Evolutionary conservation across 1,140 invertebrate genomes (phyloP).

Genomic region (Drosophila eugracilis): DNA sequence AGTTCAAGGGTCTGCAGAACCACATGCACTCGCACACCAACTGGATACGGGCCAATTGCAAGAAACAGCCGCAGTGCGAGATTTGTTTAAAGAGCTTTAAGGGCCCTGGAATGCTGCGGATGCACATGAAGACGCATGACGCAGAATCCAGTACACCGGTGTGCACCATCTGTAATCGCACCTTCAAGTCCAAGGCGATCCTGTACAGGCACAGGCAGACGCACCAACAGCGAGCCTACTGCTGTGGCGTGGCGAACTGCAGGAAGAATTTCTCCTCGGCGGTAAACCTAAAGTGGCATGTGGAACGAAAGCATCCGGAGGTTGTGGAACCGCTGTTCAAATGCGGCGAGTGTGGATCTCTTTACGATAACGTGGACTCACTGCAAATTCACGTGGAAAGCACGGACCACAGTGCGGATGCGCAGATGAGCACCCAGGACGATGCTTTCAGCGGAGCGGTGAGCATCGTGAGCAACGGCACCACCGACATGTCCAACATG

Average conservation of each 20-base stretch:
- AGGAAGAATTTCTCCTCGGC: conserved; percentile 79
- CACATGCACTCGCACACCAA: conserved; percentile 87
- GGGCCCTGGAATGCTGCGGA: conserved; percentile 87
- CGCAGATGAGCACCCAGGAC: conserved; percentile 31
- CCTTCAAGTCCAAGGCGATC: conserved; percentile 86
- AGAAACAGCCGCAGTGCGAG: conserved; percentile 87
- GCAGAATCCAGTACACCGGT: conserved; percentile 86
- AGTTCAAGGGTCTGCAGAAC: conserved; percentile 86
- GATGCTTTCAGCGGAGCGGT: conserved; percentile 65
- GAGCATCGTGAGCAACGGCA: conserved; percentile 75
- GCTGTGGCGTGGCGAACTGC: conserved; percentile 77
- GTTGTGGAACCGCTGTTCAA: conserved; percentile 64
- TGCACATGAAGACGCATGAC: conserved; percentile 88
- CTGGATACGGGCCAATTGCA: conserved; percentile 88
- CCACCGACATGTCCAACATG: conserved; percentile 60
- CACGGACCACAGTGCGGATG: conserved; percentile 61
- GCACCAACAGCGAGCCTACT: conserved; percentile 85
- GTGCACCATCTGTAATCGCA: conserved; percentile 86
- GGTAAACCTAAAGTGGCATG: conserved; percentile 70
- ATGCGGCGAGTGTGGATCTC: conserved; percentile 71
- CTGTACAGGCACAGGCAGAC: conserved; percentile 87
- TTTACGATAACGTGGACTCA: conserved; percentile 65
- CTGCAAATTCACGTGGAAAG: conserved; percentile 76
- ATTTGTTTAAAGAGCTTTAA: conserved; percentile 87
- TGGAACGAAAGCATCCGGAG: conserved; percentile 77